A percentile compares a stretch with the other conserved stretches of the same genome.
Evolutionary conservation across 1,140 invertebrate genomes (phyloP).

Genomic region (Elymnias hypermnestra): DNA sequence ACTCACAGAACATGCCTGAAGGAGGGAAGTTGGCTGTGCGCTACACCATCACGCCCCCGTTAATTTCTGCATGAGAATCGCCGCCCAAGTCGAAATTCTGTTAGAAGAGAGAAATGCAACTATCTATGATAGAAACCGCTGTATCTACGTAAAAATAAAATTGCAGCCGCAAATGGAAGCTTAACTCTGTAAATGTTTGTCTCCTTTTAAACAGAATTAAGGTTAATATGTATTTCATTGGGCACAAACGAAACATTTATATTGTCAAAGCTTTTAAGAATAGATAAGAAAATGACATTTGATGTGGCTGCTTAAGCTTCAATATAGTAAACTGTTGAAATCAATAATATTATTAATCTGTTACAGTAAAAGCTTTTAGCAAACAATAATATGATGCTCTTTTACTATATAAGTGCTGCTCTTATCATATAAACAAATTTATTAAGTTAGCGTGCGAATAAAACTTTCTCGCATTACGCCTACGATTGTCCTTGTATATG

Average conservation of each 20-base stretch:
- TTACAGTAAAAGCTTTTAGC: slow-evolving; percentile 3
- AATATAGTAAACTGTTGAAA: background rate
- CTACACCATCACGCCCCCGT: too few relatives aligned
- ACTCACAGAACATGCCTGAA: too few relatives aligned
- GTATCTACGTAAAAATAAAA: too few relatives aligned
- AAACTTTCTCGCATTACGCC: slow-evolving; percentile 21
- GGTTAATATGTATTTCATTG: background rate
- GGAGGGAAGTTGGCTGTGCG: too few relatives aligned
- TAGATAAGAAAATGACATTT: background rate
- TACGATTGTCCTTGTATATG: slow-evolving; percentile 17
- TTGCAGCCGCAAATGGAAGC: too few relatives aligned
- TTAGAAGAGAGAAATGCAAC: too few relatives aligned
- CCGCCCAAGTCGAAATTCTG: too few relatives aligned
- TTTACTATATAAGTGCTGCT: background rate
- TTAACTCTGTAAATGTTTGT: too few relatives aligned
- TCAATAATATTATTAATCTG: background rate
- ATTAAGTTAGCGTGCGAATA: slow-evolving; percentile 11
- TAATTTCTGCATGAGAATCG: too few relatives aligned
- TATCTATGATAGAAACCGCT: too few relatives aligned
- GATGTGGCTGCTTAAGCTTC: background rate
- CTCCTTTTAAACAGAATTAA: background rate
- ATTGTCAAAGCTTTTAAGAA: slow-evolving; percentile 3
- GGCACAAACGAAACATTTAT: slow-evolving; percentile 1
- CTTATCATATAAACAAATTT: slow-evolving; percentile 7
- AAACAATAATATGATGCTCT: background rate